These are phyloP conservation scores for Amphipoea lucens DNA, from an alignment of 2,888 invertebrate species.

Conservation along the genomic window DNA sequence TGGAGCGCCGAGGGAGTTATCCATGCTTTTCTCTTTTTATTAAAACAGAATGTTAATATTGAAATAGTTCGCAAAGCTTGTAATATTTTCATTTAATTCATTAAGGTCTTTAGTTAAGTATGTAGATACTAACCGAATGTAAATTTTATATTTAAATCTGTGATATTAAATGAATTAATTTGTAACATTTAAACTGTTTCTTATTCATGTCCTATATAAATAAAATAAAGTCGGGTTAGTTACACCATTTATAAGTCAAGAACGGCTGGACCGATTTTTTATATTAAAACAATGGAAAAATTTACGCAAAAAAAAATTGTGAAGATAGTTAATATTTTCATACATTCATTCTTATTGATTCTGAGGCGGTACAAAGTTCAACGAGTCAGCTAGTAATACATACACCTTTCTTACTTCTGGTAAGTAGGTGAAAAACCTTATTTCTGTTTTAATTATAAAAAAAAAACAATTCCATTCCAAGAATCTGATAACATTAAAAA, in stretches of 20 bases:
- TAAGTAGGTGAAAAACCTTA: no score
- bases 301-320: no score
- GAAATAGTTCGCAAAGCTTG: neutral
- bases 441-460: neutral
- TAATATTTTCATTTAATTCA: constrained; percentile 51
- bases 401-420: neutral
- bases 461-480: neutral
- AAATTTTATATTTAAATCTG: constrained; percentile 84
- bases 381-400: no score
- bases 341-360: no score
- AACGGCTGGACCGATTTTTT: no score
- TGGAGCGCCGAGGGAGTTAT: neutral
- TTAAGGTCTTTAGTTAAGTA: constrained; percentile 45
- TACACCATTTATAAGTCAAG: no score
- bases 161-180: constrained; percentile 79
- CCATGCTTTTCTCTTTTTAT: neutral
- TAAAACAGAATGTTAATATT: neutral
- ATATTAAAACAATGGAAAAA: no score
- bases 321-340: no score
- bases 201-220: constrained; percentile 1
- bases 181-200: constrained; percentile 54
- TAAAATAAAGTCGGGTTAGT: no score
- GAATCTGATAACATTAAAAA: neutral
- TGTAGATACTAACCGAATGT: constrained; percentile 71
- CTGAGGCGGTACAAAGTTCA: no score